A percentile compares a stretch with the other conserved stretches of the same genome.
Conservation (phyloP, 1,140 invertebrate species). For the Pogonomyrmex californicus region DNA sequence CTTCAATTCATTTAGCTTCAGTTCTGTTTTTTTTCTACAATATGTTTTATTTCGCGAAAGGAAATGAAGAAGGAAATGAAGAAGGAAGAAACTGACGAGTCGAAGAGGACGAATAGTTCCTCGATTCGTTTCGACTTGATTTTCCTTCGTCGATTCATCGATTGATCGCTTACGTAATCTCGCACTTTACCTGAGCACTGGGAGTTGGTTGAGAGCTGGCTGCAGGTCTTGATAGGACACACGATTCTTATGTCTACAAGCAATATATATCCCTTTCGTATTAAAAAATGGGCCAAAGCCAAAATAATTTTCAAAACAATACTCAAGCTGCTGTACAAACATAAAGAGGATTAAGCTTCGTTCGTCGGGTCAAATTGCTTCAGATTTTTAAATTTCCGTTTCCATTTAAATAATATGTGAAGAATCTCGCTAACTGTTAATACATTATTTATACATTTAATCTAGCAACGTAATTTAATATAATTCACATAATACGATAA, state of each 20-base stretch:
- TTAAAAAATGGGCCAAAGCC: constrained; percentile 54
- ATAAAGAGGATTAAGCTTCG: constrained; percentile 66
- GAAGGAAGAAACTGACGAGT: constrained; percentile 4
- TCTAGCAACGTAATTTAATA: neutral
- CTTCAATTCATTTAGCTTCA: neutral
- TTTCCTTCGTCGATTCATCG: neutral
- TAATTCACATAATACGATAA: neutral
- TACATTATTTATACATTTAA: no score
- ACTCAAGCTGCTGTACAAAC: constrained; percentile 57
- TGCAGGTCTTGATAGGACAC: constrained; percentile 91
- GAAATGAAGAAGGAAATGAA: no score
- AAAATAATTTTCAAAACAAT: constrained; percentile 45
- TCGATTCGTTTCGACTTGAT: constrained; percentile 15
- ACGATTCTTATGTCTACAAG: constrained; percentile 91
- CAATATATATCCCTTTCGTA: constrained; percentile 79
- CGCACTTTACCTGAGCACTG: constrained; percentile 89
- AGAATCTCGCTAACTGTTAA: neutral
- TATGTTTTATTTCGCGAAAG: neutral
- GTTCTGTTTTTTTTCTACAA: neutral
- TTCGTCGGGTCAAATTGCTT: neutral
- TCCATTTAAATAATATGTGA: neutral
- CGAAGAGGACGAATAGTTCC: neutral
- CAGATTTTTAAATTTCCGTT: neutral
- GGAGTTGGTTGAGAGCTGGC: constrained; percentile 90
- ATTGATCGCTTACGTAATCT: constrained; percentile 48